These are phyloP conservation scores for Amphipyra tragopoginis DNA, from an alignment of 2,888 invertebrate genomes.

Conservation along the genomic window DNA sequence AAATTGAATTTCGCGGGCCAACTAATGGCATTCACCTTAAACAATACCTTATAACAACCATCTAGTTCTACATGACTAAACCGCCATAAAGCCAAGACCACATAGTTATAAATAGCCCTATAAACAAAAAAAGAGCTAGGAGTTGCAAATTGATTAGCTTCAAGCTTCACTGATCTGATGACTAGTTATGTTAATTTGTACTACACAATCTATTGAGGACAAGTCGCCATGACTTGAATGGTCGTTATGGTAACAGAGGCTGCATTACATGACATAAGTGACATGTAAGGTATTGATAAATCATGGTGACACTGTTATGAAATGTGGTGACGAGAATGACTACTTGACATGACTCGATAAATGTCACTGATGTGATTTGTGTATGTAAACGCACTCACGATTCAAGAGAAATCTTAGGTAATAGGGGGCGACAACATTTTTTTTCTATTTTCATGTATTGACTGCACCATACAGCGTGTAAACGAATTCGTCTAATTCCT, in stretches of 20 bases:
- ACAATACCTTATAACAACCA: background rate
- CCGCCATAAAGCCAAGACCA: background rate
- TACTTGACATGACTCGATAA: slow-evolving; percentile 23
- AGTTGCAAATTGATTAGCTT: slow-evolving; percentile 33
- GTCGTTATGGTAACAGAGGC: slow-evolving; percentile 58
- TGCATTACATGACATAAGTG: slow-evolving; percentile 53
- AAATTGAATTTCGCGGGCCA: too few species aligned
- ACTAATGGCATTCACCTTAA: too few species aligned
- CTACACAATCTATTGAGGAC: slow-evolving; percentile 68
- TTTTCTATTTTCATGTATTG: too few species aligned
- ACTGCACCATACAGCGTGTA: too few species aligned
- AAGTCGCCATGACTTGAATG: slow-evolving; percentile 59
- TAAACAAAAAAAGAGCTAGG: background rate
- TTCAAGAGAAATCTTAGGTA: background rate
- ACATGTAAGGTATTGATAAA: slow-evolving; percentile 53
- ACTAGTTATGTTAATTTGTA: slow-evolving; percentile 76
- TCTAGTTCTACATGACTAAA: background rate
- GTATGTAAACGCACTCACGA: background rate
- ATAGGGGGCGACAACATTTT: too few species aligned
- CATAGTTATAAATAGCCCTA: background rate
- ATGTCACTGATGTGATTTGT: slow-evolving; percentile 2
- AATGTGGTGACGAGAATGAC: slow-evolving; percentile 38
- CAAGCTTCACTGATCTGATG: slow-evolving; percentile 50
- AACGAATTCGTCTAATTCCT: too few species aligned
- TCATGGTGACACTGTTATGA: slow-evolving; percentile 51